Base-by-base conservation (phyloP, 2,797 vertebrate genomes). In the Eutrigla gurnardus region DNA sequence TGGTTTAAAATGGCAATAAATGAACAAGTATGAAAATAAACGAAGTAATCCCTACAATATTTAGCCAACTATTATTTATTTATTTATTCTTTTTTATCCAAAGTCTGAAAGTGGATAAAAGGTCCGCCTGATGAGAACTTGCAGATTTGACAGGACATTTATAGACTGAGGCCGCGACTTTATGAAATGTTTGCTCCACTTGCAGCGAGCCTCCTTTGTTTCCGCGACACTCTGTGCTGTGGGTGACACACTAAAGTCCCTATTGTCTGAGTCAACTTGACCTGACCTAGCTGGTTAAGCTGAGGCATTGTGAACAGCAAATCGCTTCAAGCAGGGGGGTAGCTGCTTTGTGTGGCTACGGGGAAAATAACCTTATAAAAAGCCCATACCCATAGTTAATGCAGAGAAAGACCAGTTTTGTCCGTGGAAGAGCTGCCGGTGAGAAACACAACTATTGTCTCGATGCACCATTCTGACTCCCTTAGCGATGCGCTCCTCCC, bases 281-380 rank as follows among this genome's bases (percentile, higher is more conserved):
- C 94, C 95, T 94, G 95, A 95, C 95, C 95, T 94, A 88, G 93
- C 95, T 95, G 94, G 94, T 96, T 95, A 96, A 95, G 95, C 95
- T 95, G 93, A 92, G 81, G 92, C 93, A 95, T 96, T 96, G 95
- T 94, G 92, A 92, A 86, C 93, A 92, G 94, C 94, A 95, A 94
- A 94, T 95, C 91, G 93, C 94, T 94, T 94, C 94, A 93, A 92
- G 93, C 85, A 91, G 92, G 94, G 93, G 92, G 94, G 92, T 91
- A 88, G 91, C 89, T 89, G 91, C 93, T 95, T 94, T 95, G 92
- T 95, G 90, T 80, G 90, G 84, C 92, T 91, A 84, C 55, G 80
- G 86, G 86, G 93, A 93, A 93, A 95, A 94, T 93, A 94, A 94
- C 91, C 91, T 90, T 84, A 89, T 92, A 92, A 92, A 93, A 94